phyloP scores from a whole-genome alignment of 2,797 vertebrate genomes.

The Alca torda region DNA sequence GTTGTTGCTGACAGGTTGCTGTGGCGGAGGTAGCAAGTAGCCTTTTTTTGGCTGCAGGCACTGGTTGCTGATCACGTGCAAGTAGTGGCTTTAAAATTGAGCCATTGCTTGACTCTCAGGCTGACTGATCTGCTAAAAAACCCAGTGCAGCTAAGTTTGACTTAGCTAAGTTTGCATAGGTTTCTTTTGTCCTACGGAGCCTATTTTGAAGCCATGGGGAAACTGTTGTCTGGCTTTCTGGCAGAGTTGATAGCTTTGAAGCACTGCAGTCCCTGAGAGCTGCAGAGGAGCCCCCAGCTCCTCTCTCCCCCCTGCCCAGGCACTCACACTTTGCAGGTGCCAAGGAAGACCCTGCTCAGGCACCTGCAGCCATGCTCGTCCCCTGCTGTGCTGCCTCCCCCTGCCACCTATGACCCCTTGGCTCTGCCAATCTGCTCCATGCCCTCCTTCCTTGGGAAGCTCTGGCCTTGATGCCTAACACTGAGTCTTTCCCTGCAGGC shows the following conservation, averaged over 20 bases:
- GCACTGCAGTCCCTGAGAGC: background rate
- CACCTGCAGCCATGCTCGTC: background rate
- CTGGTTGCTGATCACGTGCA: background rate
- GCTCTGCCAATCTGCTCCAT: background rate
- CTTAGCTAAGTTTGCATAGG: background rate
- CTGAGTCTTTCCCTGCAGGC: background rate
- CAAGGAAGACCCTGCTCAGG: background rate
- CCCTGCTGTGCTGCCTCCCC: background rate
- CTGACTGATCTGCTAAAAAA: background rate
- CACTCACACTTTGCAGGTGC: background rate
- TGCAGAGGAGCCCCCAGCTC: background rate
- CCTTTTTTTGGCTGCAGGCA: background rate
- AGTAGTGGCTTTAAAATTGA: background rate
- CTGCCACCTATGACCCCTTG: rapidly evolving
- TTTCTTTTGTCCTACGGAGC: background rate
- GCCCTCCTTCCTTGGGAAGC: background rate
- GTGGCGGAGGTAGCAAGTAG: background rate
- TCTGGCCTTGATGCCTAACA: background rate
- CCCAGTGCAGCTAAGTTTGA: background rate
- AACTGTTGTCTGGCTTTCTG: background rate
- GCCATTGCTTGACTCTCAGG: background rate
- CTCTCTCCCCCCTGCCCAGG: background rate
- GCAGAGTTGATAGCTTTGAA: background rate
- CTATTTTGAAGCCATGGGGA: background rate
- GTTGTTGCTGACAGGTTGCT: background rate